These are phyloP conservation scores for Serilophus lunatus DNA, from an alignment of 2,113 vertebrate genomes.

Conservation along the genomic window DNA sequence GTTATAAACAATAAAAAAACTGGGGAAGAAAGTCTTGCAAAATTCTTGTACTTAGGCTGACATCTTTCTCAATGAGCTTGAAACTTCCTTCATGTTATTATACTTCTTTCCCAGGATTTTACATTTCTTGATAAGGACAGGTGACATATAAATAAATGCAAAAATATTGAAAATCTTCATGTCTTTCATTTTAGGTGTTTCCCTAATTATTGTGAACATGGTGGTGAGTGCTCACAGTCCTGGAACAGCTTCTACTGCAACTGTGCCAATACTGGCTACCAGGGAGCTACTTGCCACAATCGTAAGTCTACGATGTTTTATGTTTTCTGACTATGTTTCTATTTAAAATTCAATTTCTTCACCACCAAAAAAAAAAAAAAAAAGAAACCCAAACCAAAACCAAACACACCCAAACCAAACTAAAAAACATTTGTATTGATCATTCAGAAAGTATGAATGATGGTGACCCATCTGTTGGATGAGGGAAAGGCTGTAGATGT, in stretches of 20 bases:
- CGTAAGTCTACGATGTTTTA: slow-evolving; percentile 70
- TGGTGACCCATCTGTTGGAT: no score
- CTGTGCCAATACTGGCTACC: slow-evolving; percentile 87
- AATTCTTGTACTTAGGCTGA: neutral
- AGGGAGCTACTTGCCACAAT: slow-evolving; percentile 89
- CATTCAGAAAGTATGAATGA: neutral
- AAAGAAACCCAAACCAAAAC: no score
- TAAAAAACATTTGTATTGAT: neutral
- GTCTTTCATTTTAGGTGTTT: slow-evolving; percentile 79
- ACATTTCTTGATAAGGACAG: neutral
- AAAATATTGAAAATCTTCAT: neutral
- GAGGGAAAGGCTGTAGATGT: no score
- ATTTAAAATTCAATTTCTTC: neutral
- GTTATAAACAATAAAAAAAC: neutral
- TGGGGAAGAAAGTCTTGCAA: neutral
- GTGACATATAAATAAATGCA: neutral
- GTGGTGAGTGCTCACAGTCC: slow-evolving; percentile 89
- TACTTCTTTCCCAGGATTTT: neutral
- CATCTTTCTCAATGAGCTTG: neutral
- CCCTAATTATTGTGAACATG: slow-evolving; percentile 92
- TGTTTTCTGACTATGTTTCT: neutral
- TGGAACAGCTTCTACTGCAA: slow-evolving; percentile 91
- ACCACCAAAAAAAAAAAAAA: neutral
- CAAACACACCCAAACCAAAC: neutral
- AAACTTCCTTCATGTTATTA: neutral